These are phyloP conservation scores for Leptinotarsa juncta DNA, from an alignment of 2,888 invertebrate genomes.

Conservation along the genomic window DNA sequence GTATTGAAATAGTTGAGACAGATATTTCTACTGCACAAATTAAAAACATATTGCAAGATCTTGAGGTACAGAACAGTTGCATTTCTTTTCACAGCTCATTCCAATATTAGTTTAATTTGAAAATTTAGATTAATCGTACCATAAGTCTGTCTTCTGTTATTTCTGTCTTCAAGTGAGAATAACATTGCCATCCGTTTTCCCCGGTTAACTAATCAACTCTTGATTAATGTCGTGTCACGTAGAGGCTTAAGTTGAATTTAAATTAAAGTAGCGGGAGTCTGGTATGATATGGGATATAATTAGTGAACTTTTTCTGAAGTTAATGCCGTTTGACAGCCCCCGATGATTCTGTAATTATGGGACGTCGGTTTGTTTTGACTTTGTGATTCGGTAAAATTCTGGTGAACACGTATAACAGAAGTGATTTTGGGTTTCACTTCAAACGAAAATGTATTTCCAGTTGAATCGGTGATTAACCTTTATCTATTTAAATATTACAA, in stretches of 20 bases:
- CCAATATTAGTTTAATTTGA: conserved; percentile 19
- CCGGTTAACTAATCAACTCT: conserved; percentile 16
- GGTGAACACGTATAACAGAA: background rate
- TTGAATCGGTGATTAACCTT: background rate
- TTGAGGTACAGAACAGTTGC: background rate
- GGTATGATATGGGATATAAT: conserved; percentile 21
- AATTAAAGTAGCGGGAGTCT: conserved; percentile 13
- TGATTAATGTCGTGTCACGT: conserved; percentile 23
- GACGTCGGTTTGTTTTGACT: conserved; percentile 7
- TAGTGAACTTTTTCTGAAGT: conserved; percentile 18
- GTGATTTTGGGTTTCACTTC: background rate
- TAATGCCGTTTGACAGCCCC: conserved; percentile 19
- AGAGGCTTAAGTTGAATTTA: conserved; percentile 17
- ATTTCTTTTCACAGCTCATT: conserved; percentile 14
- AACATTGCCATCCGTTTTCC: conserved; percentile 22
- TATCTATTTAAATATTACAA: background rate
- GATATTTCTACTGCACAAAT: too few species aligned
- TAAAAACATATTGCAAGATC: too few species aligned
- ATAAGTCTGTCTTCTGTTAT: conserved; percentile 14
- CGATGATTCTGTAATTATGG: background rate
- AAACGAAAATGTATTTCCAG: too few species aligned
- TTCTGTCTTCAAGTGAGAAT: conserved; percentile 22
- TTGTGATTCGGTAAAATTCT: background rate
- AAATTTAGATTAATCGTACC: conserved; percentile 12
- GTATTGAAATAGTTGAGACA: too few species aligned